Evolutionary conservation across 2,113 vertebrate species (phyloP).

Genomic region (Cebidichthys violaceus): DNA sequence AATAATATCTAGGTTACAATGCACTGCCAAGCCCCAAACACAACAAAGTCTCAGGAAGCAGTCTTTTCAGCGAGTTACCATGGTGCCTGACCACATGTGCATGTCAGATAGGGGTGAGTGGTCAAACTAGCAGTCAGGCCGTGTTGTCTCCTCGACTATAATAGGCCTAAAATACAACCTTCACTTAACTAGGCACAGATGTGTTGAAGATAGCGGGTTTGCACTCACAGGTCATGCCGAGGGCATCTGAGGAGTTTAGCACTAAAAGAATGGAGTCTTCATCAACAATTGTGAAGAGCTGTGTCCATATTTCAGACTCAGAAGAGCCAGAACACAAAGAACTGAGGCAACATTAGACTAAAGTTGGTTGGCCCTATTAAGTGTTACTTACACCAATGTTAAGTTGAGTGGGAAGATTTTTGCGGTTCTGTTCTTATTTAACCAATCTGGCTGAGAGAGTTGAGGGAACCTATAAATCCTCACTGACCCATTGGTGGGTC

Average conservation of each 20-base stretch:
- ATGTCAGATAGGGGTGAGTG: constrained; percentile 79
- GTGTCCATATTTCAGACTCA: constrained; percentile 7
- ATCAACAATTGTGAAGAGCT: neutral
- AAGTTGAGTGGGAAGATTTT: neutral
- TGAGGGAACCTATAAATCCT: neutral
- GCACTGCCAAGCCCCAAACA: constrained; percentile 75
- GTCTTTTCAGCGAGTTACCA: constrained; percentile 68
- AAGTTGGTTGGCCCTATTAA: neutral
- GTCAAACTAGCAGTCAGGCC: constrained; percentile 74
- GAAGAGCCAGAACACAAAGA: neutral
- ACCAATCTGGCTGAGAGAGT: neutral
- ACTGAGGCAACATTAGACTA: neutral
- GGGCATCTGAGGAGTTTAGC: constrained; percentile 56
- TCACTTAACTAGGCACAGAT: constrained; percentile 73
- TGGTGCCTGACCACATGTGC: constrained; percentile 75
- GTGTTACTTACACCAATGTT: neutral
- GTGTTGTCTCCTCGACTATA: constrained; percentile 77
- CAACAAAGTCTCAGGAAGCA: constrained; percentile 78
- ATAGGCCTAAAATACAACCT: constrained; percentile 78
- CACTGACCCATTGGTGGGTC: neutral
- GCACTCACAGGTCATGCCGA: constrained; percentile 58
- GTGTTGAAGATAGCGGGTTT: constrained; percentile 69
- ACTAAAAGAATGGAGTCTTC: constrained; percentile 5
- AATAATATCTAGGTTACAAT: constrained; percentile 84
- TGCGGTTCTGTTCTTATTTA: neutral